Evolutionary conservation across 2,113 vertebrate species (phyloP), one percentile per base, ranked within the genome.

Genomic region (Abramis brama): DNA sequence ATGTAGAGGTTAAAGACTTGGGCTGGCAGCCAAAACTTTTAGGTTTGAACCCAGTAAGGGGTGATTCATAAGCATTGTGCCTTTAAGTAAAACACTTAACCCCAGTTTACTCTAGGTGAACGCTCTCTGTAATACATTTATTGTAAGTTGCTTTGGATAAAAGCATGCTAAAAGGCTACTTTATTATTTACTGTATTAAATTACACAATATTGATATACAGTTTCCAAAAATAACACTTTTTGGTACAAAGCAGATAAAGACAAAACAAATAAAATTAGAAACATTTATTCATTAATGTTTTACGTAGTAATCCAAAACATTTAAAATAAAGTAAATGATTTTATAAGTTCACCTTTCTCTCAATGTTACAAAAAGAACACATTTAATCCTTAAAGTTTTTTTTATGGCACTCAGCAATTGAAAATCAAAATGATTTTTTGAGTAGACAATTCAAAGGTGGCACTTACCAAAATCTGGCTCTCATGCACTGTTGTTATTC

Each of bases 71-170:
- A 71, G 33, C 70, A 45, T 45, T 73, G 39, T 45, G 70, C 21
- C 70, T 36, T 68, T 17, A 36, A 68, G 64, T 66, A 71, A 39
- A 39, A 71, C 68, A 71, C 68, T 39, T 71, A 71, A 71, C 36
- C 36, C 4, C 33, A 43, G 8, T 4, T 71, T 71, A 13, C 60
- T 64, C 60, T 64, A 11, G 19, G 17, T 10, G 21, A 73, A n/a
- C 2, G 0, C 8, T 73, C 4, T 5, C 21, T 73, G 19, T 43
- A 12, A n/a, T 43, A 12, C 4, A 1, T 43, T 73, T 73, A 73
- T 73, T 73, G 9, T 43, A 43, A 43, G 36, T n/a, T 2, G 10
- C 10, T 43, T 73, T 43, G 36, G 36, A 43, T 43, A 73, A 73
- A 73, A 23, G 9, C 9, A 73, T 71, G 36, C 21, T 73, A 12